A percentile compares a stretch with the other conserved stretches of the same genome.
These are phyloP conservation scores for Zosterops lateralis DNA, from an alignment of 2,113 vertebrate species.

Conservation along the genomic window DNA sequence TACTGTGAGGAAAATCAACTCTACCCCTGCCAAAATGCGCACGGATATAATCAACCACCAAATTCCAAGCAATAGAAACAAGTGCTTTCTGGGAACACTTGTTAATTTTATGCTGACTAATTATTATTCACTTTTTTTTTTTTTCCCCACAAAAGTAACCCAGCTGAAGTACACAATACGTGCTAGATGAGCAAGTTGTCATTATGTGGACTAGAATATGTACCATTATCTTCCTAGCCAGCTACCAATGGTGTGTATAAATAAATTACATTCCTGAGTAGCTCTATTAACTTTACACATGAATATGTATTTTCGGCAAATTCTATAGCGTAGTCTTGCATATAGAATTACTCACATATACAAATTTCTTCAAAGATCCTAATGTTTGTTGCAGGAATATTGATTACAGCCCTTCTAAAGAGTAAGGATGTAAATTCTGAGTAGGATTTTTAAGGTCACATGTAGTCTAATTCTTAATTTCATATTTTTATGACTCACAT, in stretches of 20 bases:
- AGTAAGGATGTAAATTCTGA: neutral
- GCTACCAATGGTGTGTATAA: neutral
- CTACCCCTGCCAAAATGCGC: neutral
- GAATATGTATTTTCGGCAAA: neutral
- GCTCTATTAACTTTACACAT: neutral
- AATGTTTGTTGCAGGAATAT: neutral
- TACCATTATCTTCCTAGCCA: neutral
- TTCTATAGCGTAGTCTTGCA: neutral
- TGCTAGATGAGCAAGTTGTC: neutral
- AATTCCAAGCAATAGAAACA: neutral
- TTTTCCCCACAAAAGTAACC: neutral
- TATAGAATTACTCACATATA: neutral
- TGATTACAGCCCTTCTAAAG: neutral
- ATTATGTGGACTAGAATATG: neutral
- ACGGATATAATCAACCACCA: neutral
- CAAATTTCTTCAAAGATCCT: neutral
- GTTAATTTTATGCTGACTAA: neutral
- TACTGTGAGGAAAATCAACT: neutral
- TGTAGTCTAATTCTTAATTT: neutral
- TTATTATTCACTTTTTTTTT: neutral
- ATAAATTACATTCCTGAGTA: neutral
- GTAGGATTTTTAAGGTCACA: neutral
- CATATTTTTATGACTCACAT: neutral
- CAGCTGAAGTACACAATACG: neutral
- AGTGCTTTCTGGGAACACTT: neutral